Percentiles rank a stretch among this genome's conserved stretches.
Conservation (phyloP, 2,797 vertebrate species). For the Chelidonichthys spinosus region DNA sequence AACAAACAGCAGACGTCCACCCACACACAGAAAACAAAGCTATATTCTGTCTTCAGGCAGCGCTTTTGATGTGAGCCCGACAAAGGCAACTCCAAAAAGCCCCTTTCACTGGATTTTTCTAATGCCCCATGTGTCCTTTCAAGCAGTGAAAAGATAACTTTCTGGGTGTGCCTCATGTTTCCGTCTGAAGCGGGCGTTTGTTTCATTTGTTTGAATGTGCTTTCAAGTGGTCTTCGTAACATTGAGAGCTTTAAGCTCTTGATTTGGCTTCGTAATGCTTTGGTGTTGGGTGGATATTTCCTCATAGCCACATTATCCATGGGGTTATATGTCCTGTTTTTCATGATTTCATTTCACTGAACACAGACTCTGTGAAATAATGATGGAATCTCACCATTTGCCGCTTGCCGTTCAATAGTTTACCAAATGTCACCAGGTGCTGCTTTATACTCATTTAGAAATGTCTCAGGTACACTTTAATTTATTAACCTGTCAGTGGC, state of each 20-base stretch:
- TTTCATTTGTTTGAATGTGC: conserved; percentile 69
- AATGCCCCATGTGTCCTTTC: conserved; percentile 73
- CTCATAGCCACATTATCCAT: neutral
- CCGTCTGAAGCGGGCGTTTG: conserved; percentile 66
- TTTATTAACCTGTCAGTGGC: conserved; percentile 45
- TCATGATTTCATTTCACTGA: conserved; percentile 3
- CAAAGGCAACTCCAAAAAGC: conserved; percentile 79
- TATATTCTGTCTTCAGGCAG: conserved; percentile 71
- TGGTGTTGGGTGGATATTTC: conserved; percentile 32
- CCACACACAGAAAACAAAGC: conserved; percentile 73
- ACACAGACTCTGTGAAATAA: conserved; percentile 21
- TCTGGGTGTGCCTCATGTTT: conserved; percentile 72
- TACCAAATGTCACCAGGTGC: conserved; percentile 58
- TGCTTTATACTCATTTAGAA: conserved; percentile 46
- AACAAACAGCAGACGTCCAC: conserved; percentile 70
- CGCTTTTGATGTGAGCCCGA: conserved; percentile 80
- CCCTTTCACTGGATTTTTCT: conserved; percentile 72
- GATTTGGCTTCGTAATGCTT: conserved; percentile 37
- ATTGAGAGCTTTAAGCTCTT: conserved; percentile 49
- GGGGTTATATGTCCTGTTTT: conserved; percentile 27
- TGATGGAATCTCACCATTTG: conserved; percentile 19
- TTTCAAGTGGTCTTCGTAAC: conserved; percentile 67
- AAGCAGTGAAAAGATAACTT: conserved; percentile 79
- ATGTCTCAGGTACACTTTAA: conserved; percentile 46
- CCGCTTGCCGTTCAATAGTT: conserved; percentile 36